Evolutionary conservation across 2,888 invertebrate genomes (phyloP).

Genomic region (Synanthedon myopaeformis): DNA sequence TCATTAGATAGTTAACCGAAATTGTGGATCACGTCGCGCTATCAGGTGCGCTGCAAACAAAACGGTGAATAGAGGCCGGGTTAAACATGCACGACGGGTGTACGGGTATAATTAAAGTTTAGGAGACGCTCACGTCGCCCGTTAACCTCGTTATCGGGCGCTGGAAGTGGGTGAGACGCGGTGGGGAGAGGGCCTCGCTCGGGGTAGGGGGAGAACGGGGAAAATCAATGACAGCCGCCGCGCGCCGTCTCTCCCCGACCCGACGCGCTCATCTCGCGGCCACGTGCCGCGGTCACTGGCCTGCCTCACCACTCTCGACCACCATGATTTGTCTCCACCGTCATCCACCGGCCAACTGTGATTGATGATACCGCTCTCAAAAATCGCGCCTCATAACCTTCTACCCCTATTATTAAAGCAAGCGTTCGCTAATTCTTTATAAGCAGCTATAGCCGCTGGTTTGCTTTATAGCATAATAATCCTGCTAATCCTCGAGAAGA

Average conservation of each 20-base stretch:
- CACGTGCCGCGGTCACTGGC: constrained; percentile 69
- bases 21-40: constrained; percentile 50
- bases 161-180: constrained; percentile 70
- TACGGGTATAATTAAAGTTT: constrained; percentile 71
- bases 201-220: constrained; percentile 51
- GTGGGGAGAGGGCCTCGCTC: constrained; percentile 48
- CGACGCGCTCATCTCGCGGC: constrained; percentile 66
- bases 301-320: constrained; percentile 30
- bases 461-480: neutral
- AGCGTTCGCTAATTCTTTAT: constrained; percentile 5
- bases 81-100: constrained; percentile 69
- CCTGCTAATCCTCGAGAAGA: no score
- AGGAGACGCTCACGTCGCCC: constrained; percentile 71
- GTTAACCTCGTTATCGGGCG: constrained; percentile 72
- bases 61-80: constrained; percentile 63
- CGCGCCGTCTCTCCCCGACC: constrained; percentile 65
- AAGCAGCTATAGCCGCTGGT: neutral
- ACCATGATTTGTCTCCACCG: constrained; percentile 11
- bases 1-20: constrained; percentile 49
- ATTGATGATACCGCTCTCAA: constrained; percentile 5
- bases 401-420: no score
- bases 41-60: constrained; percentile 65
- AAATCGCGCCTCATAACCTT: neutral
- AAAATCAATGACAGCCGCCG: constrained; percentile 70
- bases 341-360: constrained; percentile 1